Conservation (phyloP, 2,888 invertebrate species). For the Bellardia bayeri region DNA sequence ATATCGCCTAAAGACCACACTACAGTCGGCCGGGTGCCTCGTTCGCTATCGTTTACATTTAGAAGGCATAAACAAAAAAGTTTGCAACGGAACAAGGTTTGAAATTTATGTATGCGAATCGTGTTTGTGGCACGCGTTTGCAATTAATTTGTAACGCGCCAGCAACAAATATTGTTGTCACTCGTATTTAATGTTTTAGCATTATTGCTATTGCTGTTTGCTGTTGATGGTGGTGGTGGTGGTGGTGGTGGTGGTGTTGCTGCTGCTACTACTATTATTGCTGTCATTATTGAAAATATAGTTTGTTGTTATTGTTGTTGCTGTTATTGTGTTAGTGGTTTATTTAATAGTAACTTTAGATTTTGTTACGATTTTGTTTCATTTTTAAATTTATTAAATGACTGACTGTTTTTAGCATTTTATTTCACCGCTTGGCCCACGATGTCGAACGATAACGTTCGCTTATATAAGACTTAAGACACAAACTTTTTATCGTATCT, state of each 20-base stretch:
- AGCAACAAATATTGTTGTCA: constrained; percentile 72
- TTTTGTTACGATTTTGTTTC: constrained; percentile 21
- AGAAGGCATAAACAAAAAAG: constrained; percentile 17
- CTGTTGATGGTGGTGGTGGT: too few species aligned
- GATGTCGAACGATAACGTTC: too few species aligned
- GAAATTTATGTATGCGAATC: constrained; percentile 71
- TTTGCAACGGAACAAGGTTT: constrained; percentile 44
- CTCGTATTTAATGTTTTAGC: constrained; percentile 62
- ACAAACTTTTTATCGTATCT: too few species aligned
- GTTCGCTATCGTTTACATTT: not conserved
- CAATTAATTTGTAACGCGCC: constrained; percentile 74
- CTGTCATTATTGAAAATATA: constrained; percentile 43
- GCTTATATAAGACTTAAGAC: too few species aligned
- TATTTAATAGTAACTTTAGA: constrained; percentile 16
- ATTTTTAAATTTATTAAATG: constrained; percentile 7
- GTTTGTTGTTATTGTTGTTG: constrained; percentile 38
- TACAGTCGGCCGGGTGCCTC: not conserved
- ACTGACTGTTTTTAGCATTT: not conserved
- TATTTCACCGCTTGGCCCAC: too few species aligned
- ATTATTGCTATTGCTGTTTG: constrained; percentile 34
- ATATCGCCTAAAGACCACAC: constrained; percentile 15
- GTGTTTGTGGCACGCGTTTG: constrained; percentile 73
- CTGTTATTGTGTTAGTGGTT: constrained; percentile 8
- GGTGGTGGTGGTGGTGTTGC: constrained; percentile 10
- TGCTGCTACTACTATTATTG: constrained; percentile 19